Conservation (phyloP, 2,113 vertebrate species). For the Hippocampus abdominalis region DNA sequence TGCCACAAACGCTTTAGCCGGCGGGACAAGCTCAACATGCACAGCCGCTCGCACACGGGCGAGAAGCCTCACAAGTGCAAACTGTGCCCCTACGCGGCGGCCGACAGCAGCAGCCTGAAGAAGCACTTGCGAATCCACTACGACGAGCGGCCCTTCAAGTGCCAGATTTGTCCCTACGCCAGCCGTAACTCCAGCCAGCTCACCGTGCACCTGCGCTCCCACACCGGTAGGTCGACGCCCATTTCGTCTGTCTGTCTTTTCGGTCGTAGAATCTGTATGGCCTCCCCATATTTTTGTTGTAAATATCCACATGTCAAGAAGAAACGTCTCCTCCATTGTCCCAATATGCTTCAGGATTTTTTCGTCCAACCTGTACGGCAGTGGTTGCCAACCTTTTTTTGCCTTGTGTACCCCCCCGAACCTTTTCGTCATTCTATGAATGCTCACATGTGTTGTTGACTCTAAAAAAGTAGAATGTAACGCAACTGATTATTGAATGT, state of each 20-base stretch:
- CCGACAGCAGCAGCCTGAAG: slow-evolving; percentile 96
- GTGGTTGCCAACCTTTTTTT: no score
- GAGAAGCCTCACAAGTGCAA: slow-evolving; percentile 96
- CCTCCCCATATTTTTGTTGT: no score
- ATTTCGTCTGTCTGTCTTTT: neutral
- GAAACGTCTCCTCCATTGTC: no score
- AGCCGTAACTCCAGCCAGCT: slow-evolving; percentile 97
- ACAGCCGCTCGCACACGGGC: slow-evolving; percentile 90
- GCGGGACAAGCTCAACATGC: slow-evolving; percentile 94
- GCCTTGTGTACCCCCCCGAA: no score
- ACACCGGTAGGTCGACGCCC: slow-evolving; percentile 67
- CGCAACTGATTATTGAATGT: no score
- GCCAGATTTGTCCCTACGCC: slow-evolving; percentile 95
- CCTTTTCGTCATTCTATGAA: no score
- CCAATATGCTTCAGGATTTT: no score
- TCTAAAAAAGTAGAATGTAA: no score
- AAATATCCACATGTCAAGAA: no score
- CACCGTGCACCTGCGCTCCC: slow-evolving; percentile 91
- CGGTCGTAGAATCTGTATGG: neutral
- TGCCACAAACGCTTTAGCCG: slow-evolving; percentile 93
- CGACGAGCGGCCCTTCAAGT: slow-evolving; percentile 91
- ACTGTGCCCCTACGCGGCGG: slow-evolving; percentile 86
- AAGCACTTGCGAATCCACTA: slow-evolving; percentile 95
- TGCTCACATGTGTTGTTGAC: no score
- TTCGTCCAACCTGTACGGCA: no score